A percentile compares a stretch with the other conserved stretches of the same genome.
Conservation (phyloP, 2,797 vertebrate genomes). For the Mastacembelus armatus region DNA sequence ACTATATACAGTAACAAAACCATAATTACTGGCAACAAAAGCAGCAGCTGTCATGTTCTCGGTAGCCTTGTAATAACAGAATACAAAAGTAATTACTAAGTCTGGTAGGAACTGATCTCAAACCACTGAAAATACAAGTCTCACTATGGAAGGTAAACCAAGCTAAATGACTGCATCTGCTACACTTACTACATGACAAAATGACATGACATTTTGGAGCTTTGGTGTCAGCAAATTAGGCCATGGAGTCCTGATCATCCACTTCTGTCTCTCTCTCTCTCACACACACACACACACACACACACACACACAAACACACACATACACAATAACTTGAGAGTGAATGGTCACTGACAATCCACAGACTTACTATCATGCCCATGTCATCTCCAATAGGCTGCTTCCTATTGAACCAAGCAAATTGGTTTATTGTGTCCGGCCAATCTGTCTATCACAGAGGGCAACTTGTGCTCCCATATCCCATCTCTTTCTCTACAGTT, state of each 20-base stretch:
- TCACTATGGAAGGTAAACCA: conserved; percentile 23
- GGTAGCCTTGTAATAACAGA: conserved; percentile 14
- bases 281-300: conserved; percentile 12
- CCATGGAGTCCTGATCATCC: conserved; percentile 28
- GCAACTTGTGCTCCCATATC: conserved; percentile 77
- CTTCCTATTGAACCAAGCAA: conserved; percentile 68
- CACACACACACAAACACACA: conserved; percentile 22
- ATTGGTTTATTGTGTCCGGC: conserved; percentile 77
- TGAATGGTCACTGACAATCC: conserved; percentile 48
- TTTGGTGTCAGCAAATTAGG: conserved; percentile 31
- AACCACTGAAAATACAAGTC: conserved; percentile 33
- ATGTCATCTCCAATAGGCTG: conserved; percentile 69
- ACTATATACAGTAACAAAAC: conserved; percentile 14
- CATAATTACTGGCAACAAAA: conserved; percentile 15
- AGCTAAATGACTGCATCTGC: conserved; percentile 24
- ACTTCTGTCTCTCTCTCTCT: conserved; percentile 29
- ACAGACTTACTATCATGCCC: conserved; percentile 64
- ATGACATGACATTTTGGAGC: conserved; percentile 26
- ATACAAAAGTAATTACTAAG: conserved; percentile 44
- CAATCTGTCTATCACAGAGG: conserved; percentile 69
- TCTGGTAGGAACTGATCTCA: conserved; percentile 30
- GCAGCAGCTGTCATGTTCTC: neutral
- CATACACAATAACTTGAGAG: conserved; percentile 24
- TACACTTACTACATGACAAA: conserved; percentile 19
- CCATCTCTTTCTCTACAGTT: conserved; percentile 47